Evolutionary conservation across 2,888 invertebrate species (phyloP).

Genomic region (Zaprionus obscuricornis): DNA sequence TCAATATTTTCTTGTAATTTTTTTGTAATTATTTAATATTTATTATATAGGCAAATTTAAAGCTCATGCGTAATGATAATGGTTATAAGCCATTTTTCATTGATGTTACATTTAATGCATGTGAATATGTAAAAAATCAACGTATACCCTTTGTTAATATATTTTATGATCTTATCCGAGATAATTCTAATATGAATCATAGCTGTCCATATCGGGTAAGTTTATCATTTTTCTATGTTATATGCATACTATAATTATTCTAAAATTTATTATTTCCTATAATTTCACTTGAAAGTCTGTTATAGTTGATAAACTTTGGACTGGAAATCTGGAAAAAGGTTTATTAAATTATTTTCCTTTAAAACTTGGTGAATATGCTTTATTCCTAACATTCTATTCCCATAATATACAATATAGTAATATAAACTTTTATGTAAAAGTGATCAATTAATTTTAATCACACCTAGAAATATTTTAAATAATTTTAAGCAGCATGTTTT

Average conservation of each 20-base stretch:
- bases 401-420: not conserved
- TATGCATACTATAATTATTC: not conserved
- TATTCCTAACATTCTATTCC: not conserved
- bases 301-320: slow-evolving; percentile 9
- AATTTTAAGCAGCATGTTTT: too few relatives aligned
- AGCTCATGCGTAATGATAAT: slow-evolving; percentile 3
- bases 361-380: slow-evolving; percentile 18
- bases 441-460: slow-evolving; percentile 5
- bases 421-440: fast-evolving
- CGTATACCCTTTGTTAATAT: not conserved
- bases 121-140: not conserved
- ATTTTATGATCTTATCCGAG: slow-evolving; percentile 2
- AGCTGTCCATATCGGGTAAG: slow-evolving; percentile 34
- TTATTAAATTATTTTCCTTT: slow-evolving; percentile 1
- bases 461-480: not conserved
- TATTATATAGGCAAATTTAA: not conserved
- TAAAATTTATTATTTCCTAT: not conserved
- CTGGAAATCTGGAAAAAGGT: not conserved
- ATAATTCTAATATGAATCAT: slow-evolving; percentile 31
- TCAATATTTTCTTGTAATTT: too few relatives aligned
- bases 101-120: slow-evolving; percentile 7
- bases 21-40: not conserved
- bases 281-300: slow-evolving; percentile 23
- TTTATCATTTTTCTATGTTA: not conserved
- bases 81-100: slow-evolving; percentile 12